Conservation (phyloP, 2,888 invertebrate genomes). For the Cylindroiulus punctatus region DNA sequence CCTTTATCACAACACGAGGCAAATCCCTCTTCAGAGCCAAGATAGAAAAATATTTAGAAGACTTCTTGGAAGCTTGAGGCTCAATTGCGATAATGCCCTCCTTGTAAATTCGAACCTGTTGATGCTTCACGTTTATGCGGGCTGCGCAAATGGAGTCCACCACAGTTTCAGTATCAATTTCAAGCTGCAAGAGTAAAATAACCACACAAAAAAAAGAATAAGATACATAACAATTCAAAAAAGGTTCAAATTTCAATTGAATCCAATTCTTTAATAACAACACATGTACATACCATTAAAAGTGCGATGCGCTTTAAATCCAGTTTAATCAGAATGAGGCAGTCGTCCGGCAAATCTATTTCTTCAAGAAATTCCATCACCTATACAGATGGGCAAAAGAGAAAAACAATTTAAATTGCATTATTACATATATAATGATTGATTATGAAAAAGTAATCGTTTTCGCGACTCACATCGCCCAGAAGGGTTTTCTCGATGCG, state of each 20-base stretch:
- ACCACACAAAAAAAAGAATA: neutral
- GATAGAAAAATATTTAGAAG: constrained; percentile 65
- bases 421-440: neutral
- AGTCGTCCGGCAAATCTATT: constrained; percentile 84
- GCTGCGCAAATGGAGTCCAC: constrained; percentile 74
- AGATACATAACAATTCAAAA: neutral
- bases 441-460: neutral
- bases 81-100: constrained; percentile 78
- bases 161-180: constrained; percentile 76
- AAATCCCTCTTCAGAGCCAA: constrained; percentile 78
- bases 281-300: constrained; percentile 73
- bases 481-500: constrained; percentile 94
- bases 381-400: constrained; percentile 65
- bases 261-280: no score
- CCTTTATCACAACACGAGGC: constrained; percentile 85
- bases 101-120: constrained; percentile 75
- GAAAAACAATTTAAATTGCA: neutral
- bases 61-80: constrained; percentile 67
- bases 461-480: constrained; percentile 74
- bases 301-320: constrained; percentile 87
- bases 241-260: neutral
- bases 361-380: constrained; percentile 91
- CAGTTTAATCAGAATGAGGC: constrained; percentile 87
- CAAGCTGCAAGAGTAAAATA: constrained; percentile 58
- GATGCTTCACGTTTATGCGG: constrained; percentile 75